phyloP scores from a whole-genome alignment of 92 coral and sea anemone genomes.

The Bergia puertoricense region DNA sequence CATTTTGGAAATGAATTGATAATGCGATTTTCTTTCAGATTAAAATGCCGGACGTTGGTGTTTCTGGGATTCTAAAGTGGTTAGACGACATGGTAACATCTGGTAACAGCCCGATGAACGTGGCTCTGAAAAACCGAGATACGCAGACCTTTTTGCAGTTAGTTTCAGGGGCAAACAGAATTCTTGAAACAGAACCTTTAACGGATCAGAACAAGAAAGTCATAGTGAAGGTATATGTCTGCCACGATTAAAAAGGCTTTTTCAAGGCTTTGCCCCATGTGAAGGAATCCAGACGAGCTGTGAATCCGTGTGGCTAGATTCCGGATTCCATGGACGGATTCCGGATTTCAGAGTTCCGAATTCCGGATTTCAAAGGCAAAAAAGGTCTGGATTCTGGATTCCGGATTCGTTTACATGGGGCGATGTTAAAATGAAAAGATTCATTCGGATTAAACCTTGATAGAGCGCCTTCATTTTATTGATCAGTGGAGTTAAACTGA shows the following conservation, averaged over 20 bases:
- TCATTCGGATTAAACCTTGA: too few species aligned
- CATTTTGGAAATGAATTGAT: not conserved
- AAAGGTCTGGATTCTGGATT: too few species aligned
- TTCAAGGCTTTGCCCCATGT: not conserved
- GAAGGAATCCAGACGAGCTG: too few species aligned
- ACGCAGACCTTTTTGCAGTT: conserved; percentile 23
- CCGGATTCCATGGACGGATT: too few species aligned
- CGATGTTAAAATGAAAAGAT: too few species aligned
- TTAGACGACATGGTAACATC: conserved; percentile 25
- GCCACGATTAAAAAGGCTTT: too few species aligned
- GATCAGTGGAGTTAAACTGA: too few species aligned
- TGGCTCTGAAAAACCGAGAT: conserved; percentile 14
- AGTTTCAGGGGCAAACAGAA: conserved; percentile 16
- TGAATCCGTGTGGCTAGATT: too few species aligned
- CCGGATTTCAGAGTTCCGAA: too few species aligned
- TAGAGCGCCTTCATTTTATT: too few species aligned
- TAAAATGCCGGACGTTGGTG: not conserved
- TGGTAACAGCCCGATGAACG: conserved; percentile 26
- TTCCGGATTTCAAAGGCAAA: too few species aligned
- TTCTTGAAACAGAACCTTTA: conserved; percentile 21
- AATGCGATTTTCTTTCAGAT: not conserved
- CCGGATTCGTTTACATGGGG: too few species aligned
- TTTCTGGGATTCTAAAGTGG: conserved; percentile 30
- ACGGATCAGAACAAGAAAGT: not conserved
- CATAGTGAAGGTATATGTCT: conserved; percentile 7